Evolutionary conservation across 2,113 vertebrate genomes (phyloP).

Genomic region (Muntiacus muntjak): DNA sequence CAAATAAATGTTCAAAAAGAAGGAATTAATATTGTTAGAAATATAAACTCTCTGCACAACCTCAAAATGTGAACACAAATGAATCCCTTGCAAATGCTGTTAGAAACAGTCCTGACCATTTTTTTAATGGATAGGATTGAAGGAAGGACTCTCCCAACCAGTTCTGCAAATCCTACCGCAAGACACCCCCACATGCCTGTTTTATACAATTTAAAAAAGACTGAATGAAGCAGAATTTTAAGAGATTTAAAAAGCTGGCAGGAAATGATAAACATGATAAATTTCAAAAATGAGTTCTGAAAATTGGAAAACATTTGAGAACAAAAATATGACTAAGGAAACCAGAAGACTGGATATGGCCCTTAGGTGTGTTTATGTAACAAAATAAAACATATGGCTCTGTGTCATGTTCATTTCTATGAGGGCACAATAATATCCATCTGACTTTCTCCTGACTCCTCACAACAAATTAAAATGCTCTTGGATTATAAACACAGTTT

Average conservation of each 20-base stretch:
- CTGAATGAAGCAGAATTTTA: not conserved
- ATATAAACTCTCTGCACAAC: not conserved
- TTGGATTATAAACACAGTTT: not conserved
- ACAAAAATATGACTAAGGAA: not conserved
- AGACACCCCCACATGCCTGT: not conserved
- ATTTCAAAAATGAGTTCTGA: not conserved
- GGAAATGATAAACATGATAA: not conserved
- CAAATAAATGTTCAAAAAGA: not conserved
- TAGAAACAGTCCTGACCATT: not conserved
- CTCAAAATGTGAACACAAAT: not conserved
- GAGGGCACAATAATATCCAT: not conserved
- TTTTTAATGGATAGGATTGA: not conserved
- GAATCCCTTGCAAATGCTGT: not conserved
- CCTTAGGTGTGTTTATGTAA: not conserved
- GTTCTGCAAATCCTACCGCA: not conserved
- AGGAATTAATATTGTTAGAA: not conserved
- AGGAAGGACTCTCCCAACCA: not conserved
- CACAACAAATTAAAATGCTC: not conserved
- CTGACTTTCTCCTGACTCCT: not conserved
- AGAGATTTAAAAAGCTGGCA: not conserved
- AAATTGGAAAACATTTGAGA: not conserved
- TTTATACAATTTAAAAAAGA: not conserved
- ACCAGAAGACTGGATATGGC: not conserved
- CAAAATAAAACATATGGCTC: not conserved
- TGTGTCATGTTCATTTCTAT: not conserved